phyloP scores from a whole-genome alignment of 2,888 invertebrate genomes.

The Taenaris catops region DNA sequence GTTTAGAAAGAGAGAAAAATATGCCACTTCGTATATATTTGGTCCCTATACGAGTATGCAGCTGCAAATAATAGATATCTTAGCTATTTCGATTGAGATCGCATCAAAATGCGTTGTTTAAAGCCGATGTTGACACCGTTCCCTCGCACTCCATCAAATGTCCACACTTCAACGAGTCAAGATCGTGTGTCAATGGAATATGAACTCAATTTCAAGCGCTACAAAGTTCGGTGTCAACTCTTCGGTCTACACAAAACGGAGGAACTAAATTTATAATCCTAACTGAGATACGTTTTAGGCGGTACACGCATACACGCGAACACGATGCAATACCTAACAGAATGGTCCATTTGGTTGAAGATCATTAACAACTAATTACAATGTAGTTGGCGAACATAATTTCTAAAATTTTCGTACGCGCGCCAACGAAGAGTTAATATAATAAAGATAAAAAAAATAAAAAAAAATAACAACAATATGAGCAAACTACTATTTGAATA shows the following conservation, averaged over 20 bases:
- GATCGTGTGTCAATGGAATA: too few relatives aligned
- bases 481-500: constrained; percentile 72
- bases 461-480: constrained; percentile 62
- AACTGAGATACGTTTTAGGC: constrained; percentile 19
- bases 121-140: constrained; percentile 18
- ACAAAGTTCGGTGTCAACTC: too few relatives aligned
- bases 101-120: constrained; percentile 20
- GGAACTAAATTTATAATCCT: constrained; percentile 12
- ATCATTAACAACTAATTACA: constrained; percentile 52
- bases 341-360: constrained; percentile 40
- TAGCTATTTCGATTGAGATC: constrained; percentile 24
- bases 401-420: constrained; percentile 54
- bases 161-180: too few relatives aligned
- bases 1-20: constrained; percentile 20
- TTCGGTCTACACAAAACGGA: too few relatives aligned
- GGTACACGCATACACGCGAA: constrained; percentile 25
- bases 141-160: too few relatives aligned
- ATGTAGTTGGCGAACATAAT: constrained; percentile 58
- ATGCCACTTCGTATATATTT: constrained; percentile 31
- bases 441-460: constrained; percentile 42
- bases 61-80: constrained; percentile 20
- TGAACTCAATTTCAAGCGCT: too few relatives aligned
- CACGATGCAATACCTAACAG: constrained; percentile 40
- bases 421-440: constrained; percentile 44
- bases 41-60: constrained; percentile 36